Conservation (phyloP, 1,140 invertebrate genomes). For the Phymorhynchus buccinoides region DNA sequence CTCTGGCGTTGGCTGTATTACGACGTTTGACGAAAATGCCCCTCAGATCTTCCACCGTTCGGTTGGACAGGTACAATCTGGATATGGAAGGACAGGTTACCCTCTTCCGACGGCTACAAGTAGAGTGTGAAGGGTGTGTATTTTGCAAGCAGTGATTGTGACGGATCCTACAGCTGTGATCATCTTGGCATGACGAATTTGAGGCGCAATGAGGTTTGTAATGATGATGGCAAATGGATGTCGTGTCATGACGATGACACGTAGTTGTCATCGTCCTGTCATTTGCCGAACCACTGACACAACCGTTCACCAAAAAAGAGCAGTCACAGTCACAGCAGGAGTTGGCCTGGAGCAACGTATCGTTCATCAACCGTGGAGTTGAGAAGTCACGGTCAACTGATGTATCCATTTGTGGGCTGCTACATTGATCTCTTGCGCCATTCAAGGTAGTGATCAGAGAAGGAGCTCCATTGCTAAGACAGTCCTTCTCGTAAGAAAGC, state of each 20-base stretch:
- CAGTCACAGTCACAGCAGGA: neutral
- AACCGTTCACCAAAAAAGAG: neutral
- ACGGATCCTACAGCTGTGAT: no score
- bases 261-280: neutral
- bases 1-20: slow-evolving; percentile 92
- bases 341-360: neutral
- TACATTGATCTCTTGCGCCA: no score
- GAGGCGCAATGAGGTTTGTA: neutral
- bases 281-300: neutral
- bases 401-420: neutral
- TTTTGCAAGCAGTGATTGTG: neutral
- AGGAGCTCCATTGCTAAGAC: neutral
- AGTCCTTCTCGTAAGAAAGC: neutral
- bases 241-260: neutral
- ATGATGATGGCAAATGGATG: neutral
- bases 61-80: neutral
- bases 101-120: neutral
- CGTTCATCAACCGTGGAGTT: neutral
- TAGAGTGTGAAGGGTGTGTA: neutral
- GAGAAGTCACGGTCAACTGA: neutral
- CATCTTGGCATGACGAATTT: no score
- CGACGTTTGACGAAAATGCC: slow-evolving; percentile 77
- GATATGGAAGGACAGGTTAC: neutral
- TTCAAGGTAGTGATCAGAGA: neutral
- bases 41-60: neutral